Conservation (phyloP, 2,113 vertebrate genomes). For the Mungos mungo region DNA sequence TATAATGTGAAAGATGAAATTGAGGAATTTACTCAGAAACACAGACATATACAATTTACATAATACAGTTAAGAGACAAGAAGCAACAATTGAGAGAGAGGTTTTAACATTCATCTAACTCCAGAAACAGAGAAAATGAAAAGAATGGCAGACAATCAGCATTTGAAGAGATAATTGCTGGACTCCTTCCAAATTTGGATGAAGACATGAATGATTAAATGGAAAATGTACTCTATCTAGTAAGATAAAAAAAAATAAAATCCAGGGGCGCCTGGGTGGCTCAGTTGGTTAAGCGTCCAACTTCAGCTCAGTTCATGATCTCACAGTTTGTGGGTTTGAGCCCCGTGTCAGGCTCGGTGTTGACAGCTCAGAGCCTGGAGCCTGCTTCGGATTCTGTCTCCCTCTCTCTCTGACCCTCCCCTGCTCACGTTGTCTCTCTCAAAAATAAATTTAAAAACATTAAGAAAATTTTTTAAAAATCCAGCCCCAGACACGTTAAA, state of each 20-base stretch:
- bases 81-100: neutral
- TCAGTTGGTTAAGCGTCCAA: no score
- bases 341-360: no score
- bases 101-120: neutral
- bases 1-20: slow-evolving; percentile 7
- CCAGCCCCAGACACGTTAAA: neutral
- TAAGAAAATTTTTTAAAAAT: neutral
- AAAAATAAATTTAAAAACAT: no score
- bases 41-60: neutral
- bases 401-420: no score
- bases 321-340: no score
- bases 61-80: neutral
- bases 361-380: no score
- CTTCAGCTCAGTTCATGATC: no score
- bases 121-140: slow-evolving; percentile 20
- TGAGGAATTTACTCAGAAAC: neutral
- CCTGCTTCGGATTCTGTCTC: no score
- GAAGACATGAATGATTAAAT: neutral
- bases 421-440: no score
- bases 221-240: neutral
- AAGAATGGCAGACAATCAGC: slow-evolving; percentile 19
- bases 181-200: slow-evolving; percentile 28
- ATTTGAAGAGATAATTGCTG: slow-evolving; percentile 33
- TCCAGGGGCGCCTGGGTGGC: no score
- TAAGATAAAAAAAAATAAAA: slow-evolving; percentile 45